Base-by-base conservation (phyloP, 2,797 vertebrate genomes). In the Catostomus latipinnis region DNA sequence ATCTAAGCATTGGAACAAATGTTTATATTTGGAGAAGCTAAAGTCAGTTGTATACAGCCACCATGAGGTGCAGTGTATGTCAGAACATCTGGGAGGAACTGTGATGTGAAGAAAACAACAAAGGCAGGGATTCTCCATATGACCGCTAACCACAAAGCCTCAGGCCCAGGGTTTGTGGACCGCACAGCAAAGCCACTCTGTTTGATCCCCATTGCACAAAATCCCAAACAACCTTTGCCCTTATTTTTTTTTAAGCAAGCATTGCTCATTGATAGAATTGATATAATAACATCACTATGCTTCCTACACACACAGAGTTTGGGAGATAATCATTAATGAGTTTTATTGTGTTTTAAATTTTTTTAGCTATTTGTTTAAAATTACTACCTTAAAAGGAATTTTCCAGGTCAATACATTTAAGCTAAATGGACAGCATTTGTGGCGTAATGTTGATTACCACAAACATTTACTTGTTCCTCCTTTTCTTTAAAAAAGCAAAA, bases 21-120 rank as follows among this genome's bases (percentile, higher is more conserved):
- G 82, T 86, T 80, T 87, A 85, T 87, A 84, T 88, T 86, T 88
- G 52, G 84, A 74, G 16, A 34, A 78, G 57, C 57, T 48, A 62
- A 84, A 72, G 69, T 78, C 58, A 84, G 75, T 85, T 86, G 86
- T 86, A 82, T 86, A 88, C 76, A 87, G 74, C 57, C 73, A 75
- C 70, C 75, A 75, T 56, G 76, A 81, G 80, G 76, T 63, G 61
- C 84, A 76, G 68, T 80, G 81, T 82, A 84, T 86, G 87, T 81
- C 71, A 81, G 83, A 86, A 85, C 83, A 85, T 88, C 73, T 87
- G 81, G 75, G 48, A 71, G 63, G 67, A 87, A 81, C 71, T 57
- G 77, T 53, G 62, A 54, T 71, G 54, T 82, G 72, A 76, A 48
- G 78, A 79, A 84, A 81, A 83, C 68, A 86, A 84, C 86, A 89